Evolutionary conservation across 2,888 invertebrate genomes (phyloP), one percentile per base, ranked within the genome.

Genomic region (Aleiodes alternator): DNA sequence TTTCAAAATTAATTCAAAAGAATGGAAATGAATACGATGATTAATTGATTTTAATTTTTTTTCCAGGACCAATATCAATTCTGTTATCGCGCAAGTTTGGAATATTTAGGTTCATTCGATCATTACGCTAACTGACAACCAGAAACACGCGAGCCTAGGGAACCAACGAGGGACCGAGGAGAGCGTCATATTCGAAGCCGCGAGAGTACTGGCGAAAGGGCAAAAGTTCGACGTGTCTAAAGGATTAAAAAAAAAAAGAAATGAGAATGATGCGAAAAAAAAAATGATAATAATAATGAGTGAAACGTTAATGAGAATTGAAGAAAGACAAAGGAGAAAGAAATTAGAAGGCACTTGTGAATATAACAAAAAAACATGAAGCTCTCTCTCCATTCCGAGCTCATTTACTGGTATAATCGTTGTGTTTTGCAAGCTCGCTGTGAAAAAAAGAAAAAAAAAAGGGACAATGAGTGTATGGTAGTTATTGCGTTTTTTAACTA

Each of bases 41-140:
- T n/a, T n/a, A n/a, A n/a, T 43, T 57, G 43, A 43, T 43, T 43
- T 43, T 43, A 23, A 23, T 43, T 43, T 43, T 43, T 83, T 88
- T 89, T 90, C 43, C 91, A 97, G 97, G 98, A 99, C 92, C 99
- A 99, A 91, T 99, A 99, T 91, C 98, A 99, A 91, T 99, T 99
- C 92, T 98, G 99, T 92, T 99, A 99, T 91, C 95, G 98, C 85
- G 98, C 99, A 78, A 98, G 98, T 84, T 93, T 99, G 90, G 99
- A 99, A 90, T 99, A 99, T 91, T 93, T 99, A 90, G 97, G 98
- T 84, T 98, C 98, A 31, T 99, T 98, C 91, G 98, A 98, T 91
- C 98, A 98, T 90, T 97, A 97, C 91, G 94, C 96, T 90, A 96
- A 95, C 92, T 96, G 94, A 95, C 88, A 90, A 85, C 84, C 87